Conservation (phyloP, 1,140 invertebrate species). For the Diachasma alloeum region DNA sequence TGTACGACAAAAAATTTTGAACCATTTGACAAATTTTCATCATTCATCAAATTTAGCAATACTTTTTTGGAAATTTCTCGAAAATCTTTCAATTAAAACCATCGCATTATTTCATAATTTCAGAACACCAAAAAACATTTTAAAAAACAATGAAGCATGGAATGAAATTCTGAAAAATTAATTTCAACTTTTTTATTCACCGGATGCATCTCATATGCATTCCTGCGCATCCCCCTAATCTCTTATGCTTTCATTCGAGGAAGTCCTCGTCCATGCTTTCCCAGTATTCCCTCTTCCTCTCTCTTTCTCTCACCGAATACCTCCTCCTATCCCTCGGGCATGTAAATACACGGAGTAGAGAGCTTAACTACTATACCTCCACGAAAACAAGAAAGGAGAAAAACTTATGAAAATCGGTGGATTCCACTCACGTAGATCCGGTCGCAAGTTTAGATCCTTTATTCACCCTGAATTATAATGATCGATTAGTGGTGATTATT, state of each 20-base stretch:
- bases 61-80: no score
- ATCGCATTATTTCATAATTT: no score
- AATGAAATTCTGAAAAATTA: not conserved
- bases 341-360: not conserved
- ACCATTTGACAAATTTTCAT: no score
- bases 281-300: not conserved
- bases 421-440: not conserved
- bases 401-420: not conserved
- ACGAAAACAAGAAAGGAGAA: not conserved
- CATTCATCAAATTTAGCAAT: no score
- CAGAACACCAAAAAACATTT: no score
- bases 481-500: no score
- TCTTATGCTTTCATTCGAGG: not conserved
- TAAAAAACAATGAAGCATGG: not conserved
- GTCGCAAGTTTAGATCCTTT: not conserved
- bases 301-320: not conserved
- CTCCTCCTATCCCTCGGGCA: not conserved
- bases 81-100: no score
- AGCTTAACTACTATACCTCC: not conserved
- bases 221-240: not conserved
- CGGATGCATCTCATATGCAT: not conserved
- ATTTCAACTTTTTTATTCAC: not conserved
- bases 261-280: not conserved
- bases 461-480: not conserved
- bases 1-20: no score